These are phyloP conservation scores for Rugalucina vietnamica DNA, from an alignment of 2,888 invertebrate genomes.

Conservation along the genomic window DNA sequence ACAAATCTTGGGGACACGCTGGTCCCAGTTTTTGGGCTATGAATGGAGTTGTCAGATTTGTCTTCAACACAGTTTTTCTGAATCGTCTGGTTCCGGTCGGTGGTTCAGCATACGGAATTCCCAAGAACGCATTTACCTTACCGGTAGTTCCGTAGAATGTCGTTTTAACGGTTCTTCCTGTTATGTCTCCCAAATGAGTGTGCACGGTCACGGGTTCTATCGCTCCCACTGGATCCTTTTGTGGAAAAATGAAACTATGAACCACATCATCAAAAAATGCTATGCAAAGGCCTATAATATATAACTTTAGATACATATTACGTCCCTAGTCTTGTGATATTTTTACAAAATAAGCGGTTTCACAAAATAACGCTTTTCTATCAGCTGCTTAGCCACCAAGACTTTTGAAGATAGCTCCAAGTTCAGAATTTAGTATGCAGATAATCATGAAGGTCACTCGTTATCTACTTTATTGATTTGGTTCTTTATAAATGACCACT, in stretches of 20 bases:
- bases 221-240: not conserved
- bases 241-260: not conserved
- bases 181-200: conserved; percentile 40
- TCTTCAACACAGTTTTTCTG: conserved; percentile 52
- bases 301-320: too few species aligned
- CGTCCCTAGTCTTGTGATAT: too few species aligned
- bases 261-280: not conserved
- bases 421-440: too few species aligned
- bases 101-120: conserved; percentile 70
- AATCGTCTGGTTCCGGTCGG: conserved; percentile 65
- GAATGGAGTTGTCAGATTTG: conserved; percentile 33
- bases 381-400: too few species aligned
- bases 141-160: conserved; percentile 36
- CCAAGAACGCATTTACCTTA: conserved; percentile 55
- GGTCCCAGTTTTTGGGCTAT: conserved; percentile 58
- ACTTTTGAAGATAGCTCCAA: too few species aligned
- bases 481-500: too few species aligned
- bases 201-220: not conserved
- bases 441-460: too few species aligned
- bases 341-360: too few species aligned
- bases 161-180: conserved; percentile 32
- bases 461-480: too few species aligned
- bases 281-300: too few species aligned
- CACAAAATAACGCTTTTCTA: too few species aligned
- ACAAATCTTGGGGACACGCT: conserved; percentile 60